phyloP scores from a whole-genome alignment of 2,113 vertebrate genomes.

The Gymnogyps californianus region DNA sequence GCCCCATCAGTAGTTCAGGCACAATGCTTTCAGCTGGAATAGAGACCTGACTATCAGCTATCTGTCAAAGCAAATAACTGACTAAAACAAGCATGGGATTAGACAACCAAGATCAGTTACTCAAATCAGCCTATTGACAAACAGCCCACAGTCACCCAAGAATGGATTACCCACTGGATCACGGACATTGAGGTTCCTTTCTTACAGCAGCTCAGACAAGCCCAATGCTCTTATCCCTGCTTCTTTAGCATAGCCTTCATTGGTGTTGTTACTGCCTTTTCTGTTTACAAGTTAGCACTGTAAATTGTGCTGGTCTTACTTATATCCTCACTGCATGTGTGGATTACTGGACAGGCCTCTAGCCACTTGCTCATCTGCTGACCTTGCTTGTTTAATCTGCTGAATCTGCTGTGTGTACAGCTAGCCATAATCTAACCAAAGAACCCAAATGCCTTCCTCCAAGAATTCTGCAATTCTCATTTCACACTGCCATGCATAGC shows the following conservation, averaged over 20 bases:
- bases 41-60: neutral
- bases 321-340: neutral
- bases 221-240: neutral
- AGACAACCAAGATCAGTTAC: neutral
- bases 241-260: neutral
- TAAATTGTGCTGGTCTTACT: neutral
- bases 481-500: neutral
- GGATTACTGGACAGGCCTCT: neutral
- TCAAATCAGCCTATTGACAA: neutral
- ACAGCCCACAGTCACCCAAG: neutral
- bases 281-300: neutral
- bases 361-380: neutral
- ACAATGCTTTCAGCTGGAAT: neutral
- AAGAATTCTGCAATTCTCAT: neutral
- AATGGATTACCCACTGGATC: neutral
- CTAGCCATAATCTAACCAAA: neutral
- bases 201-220: neutral
- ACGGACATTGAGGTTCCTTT: neutral
- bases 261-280: neutral
- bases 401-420: neutral
- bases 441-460: neutral
- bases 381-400: neutral
- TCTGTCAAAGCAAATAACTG: neutral
- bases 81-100: neutral
- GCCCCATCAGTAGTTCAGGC: neutral